A percentile compares a stretch with the other conserved stretches of the same genome.
Conservation (phyloP, 2,113 vertebrate genomes). For the Lonchura striata region DNA sequence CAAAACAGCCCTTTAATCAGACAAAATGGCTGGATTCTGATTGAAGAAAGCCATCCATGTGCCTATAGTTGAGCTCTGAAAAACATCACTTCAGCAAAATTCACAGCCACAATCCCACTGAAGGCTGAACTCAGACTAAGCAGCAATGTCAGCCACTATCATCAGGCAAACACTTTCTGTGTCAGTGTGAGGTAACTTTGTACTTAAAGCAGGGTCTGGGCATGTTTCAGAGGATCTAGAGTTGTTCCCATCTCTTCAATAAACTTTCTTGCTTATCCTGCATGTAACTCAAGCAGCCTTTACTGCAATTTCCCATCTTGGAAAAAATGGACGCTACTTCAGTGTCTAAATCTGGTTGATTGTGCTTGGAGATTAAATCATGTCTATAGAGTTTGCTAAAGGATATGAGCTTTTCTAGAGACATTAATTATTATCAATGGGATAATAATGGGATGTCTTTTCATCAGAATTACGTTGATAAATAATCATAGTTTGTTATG, state of each 20-base stretch:
- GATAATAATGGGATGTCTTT: neutral
- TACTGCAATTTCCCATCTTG: neutral
- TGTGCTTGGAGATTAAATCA: neutral
- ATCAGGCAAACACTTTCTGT: neutral
- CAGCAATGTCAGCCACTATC: neutral
- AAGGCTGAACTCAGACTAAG: neutral
- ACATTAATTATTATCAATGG: neutral
- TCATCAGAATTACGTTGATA: neutral
- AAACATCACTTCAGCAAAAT: slow-evolving; percentile 29
- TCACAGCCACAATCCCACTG: neutral
- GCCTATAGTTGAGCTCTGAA: neutral
- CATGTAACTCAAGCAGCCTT: neutral
- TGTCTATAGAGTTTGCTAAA: neutral
- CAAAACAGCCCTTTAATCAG: slow-evolving; percentile 35
- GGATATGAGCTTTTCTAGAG: neutral
- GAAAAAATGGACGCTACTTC: neutral
- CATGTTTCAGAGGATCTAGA: neutral
- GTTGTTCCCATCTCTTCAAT: neutral
- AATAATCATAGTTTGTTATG: neutral
- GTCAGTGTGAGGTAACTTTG: neutral
- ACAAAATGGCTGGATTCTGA: slow-evolving; percentile 19
- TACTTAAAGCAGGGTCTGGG: neutral
- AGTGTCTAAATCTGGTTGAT: neutral
- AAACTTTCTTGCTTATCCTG: neutral
- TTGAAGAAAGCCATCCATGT: slow-evolving; percentile 35